Evolutionary conservation across 2,888 invertebrate genomes (phyloP), one percentile per base, ranked within the genome.

Genomic region (Drosophila mercatorum): DNA sequence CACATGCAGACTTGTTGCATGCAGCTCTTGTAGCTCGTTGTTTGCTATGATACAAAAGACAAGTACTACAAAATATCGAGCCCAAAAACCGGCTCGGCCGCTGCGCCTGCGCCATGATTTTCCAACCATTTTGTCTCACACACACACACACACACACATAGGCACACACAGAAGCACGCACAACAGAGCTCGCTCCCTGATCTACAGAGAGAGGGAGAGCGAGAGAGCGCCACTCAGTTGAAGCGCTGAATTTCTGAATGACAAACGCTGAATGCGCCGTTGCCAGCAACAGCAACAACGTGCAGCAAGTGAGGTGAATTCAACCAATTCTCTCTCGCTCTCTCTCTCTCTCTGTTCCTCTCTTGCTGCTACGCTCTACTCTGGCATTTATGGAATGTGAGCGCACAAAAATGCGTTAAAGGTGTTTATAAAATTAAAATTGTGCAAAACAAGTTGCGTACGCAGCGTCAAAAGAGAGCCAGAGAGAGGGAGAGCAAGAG

Each of bases 391-490:
- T 87, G 86, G 86, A 87, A 87, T 87, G 86, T 88, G 84, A 88
- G 86, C 84, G 87, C 84, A 84, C 81, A 87, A 87, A 87, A 88
- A 87, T 87, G 86, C 86, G 86, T 87, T 88, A 88, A 87, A 87
- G 86, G 86, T 87, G 86, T 88, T 87, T 87, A 87, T 88, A 87
- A 88, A 87, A 87, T 87, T 87, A 87, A 87, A 81, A 87, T 87
- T 87, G 86, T 87, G 87, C 84, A 81, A 84, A 87, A 87, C 86
- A 87, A 87, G 86, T 88, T 88, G 86, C 86, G 79, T 83, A 72
- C 47, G 67, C 64, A 55, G 76, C 46, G 63, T 47, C 52, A 67
- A 60, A 60, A 63, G 72, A 52, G 65, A 60, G 67, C 5, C 5
- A 7, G 8, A 22, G 31, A 56, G 22, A 51, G 59, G 46, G 57